phyloP scores from a whole-genome alignment of 2,797 vertebrate species.

The Trachurus trachurus region DNA sequence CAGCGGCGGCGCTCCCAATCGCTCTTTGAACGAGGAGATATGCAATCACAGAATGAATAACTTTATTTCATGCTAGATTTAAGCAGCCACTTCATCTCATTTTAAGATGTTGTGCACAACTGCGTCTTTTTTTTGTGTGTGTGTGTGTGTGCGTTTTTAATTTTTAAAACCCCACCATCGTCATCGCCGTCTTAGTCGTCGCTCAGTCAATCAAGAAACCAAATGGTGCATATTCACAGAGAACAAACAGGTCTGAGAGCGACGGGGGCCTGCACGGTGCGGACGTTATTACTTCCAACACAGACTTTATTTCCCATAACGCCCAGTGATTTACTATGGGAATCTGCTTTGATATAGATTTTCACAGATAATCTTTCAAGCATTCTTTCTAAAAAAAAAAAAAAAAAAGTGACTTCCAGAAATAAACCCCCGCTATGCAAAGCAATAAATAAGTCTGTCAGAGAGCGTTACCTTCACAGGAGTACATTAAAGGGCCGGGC shows the following conservation, averaged over 20 bases:
- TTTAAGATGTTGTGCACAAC: conserved; percentile 56
- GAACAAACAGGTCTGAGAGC: conserved; percentile 47
- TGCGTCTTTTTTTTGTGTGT: conserved; percentile 38
- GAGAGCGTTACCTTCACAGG: conserved; percentile 66
- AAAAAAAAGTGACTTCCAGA: conserved; percentile 69
- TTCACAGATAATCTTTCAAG: conserved; percentile 60
- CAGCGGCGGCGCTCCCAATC: conserved; percentile 48
- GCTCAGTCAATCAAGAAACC: conserved; percentile 53
- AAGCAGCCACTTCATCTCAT: conserved; percentile 59
- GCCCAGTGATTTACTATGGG: conserved; percentile 53
- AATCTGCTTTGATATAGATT: conserved; percentile 65
- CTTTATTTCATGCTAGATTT: conserved; percentile 83
- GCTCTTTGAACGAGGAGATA: conserved; percentile 56
- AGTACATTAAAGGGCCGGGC: conserved; percentile 70
- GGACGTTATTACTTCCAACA: conserved; percentile 62
- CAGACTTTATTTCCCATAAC: conserved; percentile 71
- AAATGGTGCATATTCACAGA: conserved; percentile 52
- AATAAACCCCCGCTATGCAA: conserved; percentile 69
- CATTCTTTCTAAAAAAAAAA: conserved; percentile 15
- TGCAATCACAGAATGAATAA: conserved; percentile 74
- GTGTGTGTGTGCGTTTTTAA: conserved; percentile 49
- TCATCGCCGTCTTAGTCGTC: neutral
- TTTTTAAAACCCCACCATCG: conserved; percentile 47
- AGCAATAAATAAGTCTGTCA: conserved; percentile 79
- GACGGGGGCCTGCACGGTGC: conserved; percentile 9